Evolutionary conservation across 2,888 invertebrate species (phyloP).

Genomic region (Tetanocera ferruginea): DNA sequence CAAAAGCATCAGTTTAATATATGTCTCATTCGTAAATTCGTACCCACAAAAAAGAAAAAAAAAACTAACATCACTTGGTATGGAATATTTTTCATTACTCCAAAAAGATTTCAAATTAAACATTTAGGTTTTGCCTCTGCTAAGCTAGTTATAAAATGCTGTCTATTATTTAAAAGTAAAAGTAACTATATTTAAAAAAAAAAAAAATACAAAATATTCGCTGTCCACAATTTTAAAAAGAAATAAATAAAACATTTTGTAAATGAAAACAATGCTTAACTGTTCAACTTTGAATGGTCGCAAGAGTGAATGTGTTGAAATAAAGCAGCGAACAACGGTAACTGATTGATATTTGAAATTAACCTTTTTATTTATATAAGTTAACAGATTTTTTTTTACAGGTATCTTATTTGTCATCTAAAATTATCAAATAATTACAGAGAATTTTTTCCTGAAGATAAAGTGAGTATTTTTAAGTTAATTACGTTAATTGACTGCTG

Average conservation of each 20-base stretch:
- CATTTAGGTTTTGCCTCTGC: not conserved
- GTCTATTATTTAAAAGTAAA: not conserved
- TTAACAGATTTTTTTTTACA: not conserved
- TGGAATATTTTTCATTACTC: too few relatives aligned
- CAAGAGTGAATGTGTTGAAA: not conserved
- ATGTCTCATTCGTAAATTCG: not conserved
- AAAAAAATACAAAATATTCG: not conserved
- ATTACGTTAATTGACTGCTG: too few relatives aligned
- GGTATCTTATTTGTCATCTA: not conserved
- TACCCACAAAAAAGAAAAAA: too few relatives aligned
- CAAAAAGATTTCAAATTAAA: too few relatives aligned
- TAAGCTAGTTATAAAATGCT: not conserved
- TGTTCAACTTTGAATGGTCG: not conserved
- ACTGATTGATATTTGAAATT: not conserved
- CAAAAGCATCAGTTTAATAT: constrained; percentile 70
- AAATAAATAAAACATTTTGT: not conserved
- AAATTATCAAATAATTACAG: too few relatives aligned
- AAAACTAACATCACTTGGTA: too few relatives aligned
- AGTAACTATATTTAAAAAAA: constrained; percentile 2
- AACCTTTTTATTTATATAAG: not conserved
- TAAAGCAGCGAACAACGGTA: not conserved
- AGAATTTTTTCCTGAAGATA: too few relatives aligned
- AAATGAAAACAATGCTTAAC: not conserved
- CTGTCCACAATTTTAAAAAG: not conserved
- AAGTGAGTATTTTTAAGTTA: too few relatives aligned